A percentile compares a stretch with the other conserved stretches of the same genome.
Conservation (phyloP, 2,113 vertebrate genomes). For the Mormoops blainvillei region DNA sequence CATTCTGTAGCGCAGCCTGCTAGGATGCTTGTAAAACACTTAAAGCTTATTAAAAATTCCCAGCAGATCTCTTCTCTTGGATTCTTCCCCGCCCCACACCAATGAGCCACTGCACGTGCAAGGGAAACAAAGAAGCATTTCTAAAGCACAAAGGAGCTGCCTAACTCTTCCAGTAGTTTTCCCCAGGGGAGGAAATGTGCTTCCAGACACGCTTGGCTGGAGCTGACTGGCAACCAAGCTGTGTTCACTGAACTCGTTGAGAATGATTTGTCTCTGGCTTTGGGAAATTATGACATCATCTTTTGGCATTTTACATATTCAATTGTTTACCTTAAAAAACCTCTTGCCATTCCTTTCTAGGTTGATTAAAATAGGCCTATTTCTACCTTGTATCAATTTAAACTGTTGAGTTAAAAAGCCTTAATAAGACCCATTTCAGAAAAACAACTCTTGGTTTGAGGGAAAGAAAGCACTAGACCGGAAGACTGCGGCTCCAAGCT, state of each 20-base stretch:
- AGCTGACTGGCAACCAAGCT: not conserved
- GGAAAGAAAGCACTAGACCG: not conserved
- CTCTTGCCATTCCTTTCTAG: not conserved
- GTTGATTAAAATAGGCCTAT: not conserved
- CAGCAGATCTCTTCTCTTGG: not conserved
- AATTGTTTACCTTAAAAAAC: slow-evolving; percentile 7
- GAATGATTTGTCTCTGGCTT: not conserved
- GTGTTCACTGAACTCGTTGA: not conserved
- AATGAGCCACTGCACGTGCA: not conserved
- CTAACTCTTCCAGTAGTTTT: not conserved
- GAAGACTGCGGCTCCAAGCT: not conserved
- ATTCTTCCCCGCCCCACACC: not conserved
- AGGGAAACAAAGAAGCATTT: not conserved
- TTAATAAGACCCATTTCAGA: not conserved
- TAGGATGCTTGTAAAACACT: not conserved
- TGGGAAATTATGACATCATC: not conserved
- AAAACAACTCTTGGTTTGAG: not conserved
- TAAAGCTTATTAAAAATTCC: not conserved
- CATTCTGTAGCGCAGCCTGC: not conserved
- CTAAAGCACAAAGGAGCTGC: not conserved
- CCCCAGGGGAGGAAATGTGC: not conserved
- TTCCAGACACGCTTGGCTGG: not conserved
- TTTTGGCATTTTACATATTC: not conserved
- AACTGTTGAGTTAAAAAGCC: not conserved
- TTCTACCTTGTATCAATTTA: not conserved